Evolutionary conservation across 2,113 vertebrate genomes (phyloP).

Genomic region (Syrrhaptes paradoxus): DNA sequence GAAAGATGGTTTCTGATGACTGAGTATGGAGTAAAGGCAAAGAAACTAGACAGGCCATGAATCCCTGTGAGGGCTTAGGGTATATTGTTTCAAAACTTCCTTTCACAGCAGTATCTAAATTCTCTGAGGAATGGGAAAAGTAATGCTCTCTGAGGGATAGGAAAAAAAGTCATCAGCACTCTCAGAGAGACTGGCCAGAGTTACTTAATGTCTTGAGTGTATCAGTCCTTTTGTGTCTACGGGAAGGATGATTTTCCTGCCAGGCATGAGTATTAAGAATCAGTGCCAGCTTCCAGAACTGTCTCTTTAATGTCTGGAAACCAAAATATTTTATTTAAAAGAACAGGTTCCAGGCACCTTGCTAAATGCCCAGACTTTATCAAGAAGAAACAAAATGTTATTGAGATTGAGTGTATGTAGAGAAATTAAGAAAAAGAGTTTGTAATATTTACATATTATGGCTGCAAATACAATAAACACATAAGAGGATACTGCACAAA

Average conservation of each 20-base stretch:
- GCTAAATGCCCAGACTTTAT: background rate
- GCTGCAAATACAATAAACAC: background rate
- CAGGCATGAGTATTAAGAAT: background rate
- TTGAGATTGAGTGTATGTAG: background rate
- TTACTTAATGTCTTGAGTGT: background rate
- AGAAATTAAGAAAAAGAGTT: background rate
- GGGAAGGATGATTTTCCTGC: background rate
- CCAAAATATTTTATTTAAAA: background rate
- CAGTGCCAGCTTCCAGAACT: background rate
- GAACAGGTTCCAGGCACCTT: background rate
- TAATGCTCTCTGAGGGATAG: background rate
- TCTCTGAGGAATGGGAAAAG: background rate
- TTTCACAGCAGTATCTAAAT: background rate
- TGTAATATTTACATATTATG: background rate
- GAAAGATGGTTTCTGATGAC: background rate
- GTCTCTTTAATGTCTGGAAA: background rate
- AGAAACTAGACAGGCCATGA: background rate
- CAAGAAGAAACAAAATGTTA: background rate
- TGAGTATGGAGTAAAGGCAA: background rate
- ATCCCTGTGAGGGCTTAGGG: background rate
- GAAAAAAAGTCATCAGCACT: background rate
- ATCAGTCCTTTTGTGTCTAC: background rate
- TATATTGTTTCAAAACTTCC: background rate
- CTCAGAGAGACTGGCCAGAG: background rate
- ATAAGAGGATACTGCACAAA: background rate